Percentiles rank a stretch among this genome's conserved stretches.
Conservation (phyloP, 1,140 invertebrate genomes). For the Cydia amplana region DNA sequence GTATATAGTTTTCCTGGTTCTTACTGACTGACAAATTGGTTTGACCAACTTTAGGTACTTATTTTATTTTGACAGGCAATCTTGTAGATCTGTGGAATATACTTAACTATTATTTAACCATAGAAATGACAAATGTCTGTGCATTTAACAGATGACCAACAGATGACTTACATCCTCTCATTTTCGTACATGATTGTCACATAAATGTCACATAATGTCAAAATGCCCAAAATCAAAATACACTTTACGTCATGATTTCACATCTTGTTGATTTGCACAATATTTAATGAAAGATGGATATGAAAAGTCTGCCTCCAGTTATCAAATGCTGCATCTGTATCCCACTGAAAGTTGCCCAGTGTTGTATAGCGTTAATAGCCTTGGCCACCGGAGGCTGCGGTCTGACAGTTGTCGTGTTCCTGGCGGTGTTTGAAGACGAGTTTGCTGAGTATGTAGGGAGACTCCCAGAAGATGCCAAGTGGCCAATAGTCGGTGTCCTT, state of each 20-base stretch:
- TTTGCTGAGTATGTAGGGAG: neutral
- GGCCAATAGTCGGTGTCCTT: neutral
- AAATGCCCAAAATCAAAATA: neutral
- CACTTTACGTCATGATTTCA: neutral
- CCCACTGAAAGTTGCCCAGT: neutral
- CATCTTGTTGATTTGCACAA: neutral
- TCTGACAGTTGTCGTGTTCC: neutral
- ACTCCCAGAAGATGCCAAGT: neutral
- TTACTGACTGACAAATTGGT: too few species aligned
- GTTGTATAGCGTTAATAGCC: neutral
- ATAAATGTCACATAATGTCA: too few species aligned
- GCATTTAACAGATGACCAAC: too few species aligned
- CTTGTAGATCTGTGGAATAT: too few species aligned
- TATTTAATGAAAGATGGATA: neutral
- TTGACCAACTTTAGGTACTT: too few species aligned
- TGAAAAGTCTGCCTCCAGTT: neutral
- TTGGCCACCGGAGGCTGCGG: neutral
- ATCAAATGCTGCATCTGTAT: neutral
- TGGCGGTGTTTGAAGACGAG: neutral
- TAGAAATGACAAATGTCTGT: too few species aligned
- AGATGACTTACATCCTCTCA: too few species aligned
- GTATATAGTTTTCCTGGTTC: too few species aligned
- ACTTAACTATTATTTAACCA: too few species aligned
- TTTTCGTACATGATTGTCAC: too few species aligned
- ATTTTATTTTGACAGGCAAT: too few species aligned